These are phyloP conservation scores for Melinaea marsaeus DNA, from an alignment of 2,888 invertebrate species.

Conservation along the genomic window DNA sequence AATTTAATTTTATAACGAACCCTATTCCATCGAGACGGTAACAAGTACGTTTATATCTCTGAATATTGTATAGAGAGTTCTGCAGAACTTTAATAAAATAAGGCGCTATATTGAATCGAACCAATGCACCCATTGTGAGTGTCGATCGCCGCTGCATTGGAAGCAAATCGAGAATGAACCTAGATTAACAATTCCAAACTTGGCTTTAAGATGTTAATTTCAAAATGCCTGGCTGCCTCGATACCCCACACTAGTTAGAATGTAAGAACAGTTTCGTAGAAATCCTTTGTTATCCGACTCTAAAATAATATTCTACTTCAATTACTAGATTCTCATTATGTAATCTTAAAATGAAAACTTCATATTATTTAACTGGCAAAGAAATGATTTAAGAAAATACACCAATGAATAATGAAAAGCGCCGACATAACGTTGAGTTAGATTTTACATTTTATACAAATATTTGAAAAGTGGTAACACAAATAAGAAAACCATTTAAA, in stretches of 20 bases:
- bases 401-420: too few species aligned
- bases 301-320: slow-evolving; percentile 9
- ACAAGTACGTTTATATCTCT: slow-evolving; percentile 3
- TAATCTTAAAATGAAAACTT: neutral
- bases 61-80: slow-evolving; percentile 12
- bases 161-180: slow-evolving; percentile 70
- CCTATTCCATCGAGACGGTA: neutral
- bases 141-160: slow-evolving; percentile 55
- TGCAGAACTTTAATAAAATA: slow-evolving; percentile 27
- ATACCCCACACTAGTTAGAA: slow-evolving; percentile 32
- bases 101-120: slow-evolving; percentile 39
- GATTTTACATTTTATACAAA: too few species aligned
- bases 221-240: slow-evolving; percentile 34
- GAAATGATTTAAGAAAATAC: too few species aligned
- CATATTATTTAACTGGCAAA: neutral
- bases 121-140: slow-evolving; percentile 65
- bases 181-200: slow-evolving; percentile 68
- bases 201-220: slow-evolving; percentile 55
- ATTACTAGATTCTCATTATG: neutral
- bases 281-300: slow-evolving; percentile 24
- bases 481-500: too few species aligned
- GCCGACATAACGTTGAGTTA: too few species aligned
- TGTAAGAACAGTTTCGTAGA: slow-evolving; percentile 24
- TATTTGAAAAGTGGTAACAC: too few species aligned
- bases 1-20: too few species aligned